phyloP scores from a whole-genome alignment of 2,888 invertebrate genomes.

The Ichneumoninae sp. region DNA sequence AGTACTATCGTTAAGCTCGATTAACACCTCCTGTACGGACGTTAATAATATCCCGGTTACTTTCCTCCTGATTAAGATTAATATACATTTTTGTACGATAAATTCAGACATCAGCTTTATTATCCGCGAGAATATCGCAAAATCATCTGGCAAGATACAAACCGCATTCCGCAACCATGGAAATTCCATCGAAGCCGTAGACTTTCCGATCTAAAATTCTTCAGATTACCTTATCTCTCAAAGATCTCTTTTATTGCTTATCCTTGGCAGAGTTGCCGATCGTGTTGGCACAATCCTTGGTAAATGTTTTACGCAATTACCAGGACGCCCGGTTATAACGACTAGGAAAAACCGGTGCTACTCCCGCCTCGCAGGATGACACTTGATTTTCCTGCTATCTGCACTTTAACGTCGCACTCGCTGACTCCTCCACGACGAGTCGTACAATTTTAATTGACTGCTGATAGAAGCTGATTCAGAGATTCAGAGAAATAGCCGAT shows the following conservation, averaged over 20 bases:
- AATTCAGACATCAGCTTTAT: not conserved
- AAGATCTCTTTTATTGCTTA: conserved; percentile 20
- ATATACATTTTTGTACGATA: not conserved
- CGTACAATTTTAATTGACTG: not conserved
- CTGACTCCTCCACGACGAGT: not conserved
- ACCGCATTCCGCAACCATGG: not conserved
- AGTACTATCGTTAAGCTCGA: not conserved
- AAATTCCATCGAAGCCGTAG: not conserved
- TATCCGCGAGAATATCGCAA: not conserved
- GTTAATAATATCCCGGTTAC: not conserved
- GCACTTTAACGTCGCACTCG: not conserved
- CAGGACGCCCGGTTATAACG: conserved; percentile 17
- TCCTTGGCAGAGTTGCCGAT: conserved; percentile 78
- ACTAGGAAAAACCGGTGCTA: conserved; percentile 30
- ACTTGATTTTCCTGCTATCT: conserved; percentile 17
- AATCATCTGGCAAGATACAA: not conserved
- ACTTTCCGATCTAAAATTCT: not conserved
- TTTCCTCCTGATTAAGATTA: not conserved
- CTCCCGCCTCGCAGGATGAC: not conserved
- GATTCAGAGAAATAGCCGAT: not conserved
- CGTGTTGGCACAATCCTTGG: conserved; percentile 40
- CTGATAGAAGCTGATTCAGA: not conserved
- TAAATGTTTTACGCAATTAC: conserved; percentile 39
- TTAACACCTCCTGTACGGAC: not conserved
- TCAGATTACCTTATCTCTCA: not conserved